Evolutionary conservation across 2,797 vertebrate species (phyloP), one percentile per base, ranked within the genome.

Genomic region (Champsocephalus esox): DNA sequence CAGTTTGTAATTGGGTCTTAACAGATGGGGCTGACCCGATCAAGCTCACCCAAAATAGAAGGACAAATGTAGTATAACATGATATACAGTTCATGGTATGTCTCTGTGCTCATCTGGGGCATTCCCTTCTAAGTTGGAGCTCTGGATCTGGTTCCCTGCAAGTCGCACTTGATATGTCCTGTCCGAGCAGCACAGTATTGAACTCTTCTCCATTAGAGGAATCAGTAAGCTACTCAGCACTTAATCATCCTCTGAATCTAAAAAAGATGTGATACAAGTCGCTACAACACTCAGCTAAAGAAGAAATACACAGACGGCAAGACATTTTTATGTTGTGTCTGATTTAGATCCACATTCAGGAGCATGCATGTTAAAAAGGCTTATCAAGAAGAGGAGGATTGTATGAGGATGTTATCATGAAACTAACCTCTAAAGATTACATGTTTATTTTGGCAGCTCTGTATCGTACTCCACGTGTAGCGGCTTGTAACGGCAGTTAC

Each of bases 61-160:
- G 66, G 80, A 92, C 78, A 86, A 80, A 88, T 85, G 70, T 67
- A 81, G 77, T 85, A 76, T 24, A 76, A 85, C 74, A 86, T 87
- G 88, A 87, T 88, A 85, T 88, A 87, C 72, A 77, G 82, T 79
- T 57, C 14, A 58, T 24, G 14, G 64, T 79, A 79, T 69, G 71
- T 81, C 59, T 86, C 79, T 80, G 74, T 70, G 79, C 70, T 87
- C 87, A 79, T 89, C 79, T 77, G 86, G 87, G 87, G 83, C 54
- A 86, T 87, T 86, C 87, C 91, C 87, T 79, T 92, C 87, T 77
- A 80, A 85, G 67, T 71, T 68, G 66, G 78, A 80, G 59, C 60
- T 81, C 60, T 60, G 80, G 88, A 84, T 91, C 86, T 70, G 54
- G 66, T 91, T 91, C 72, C 88, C 77, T 62, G 19, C 44, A 28